phyloP scores from a whole-genome alignment of 2,113 vertebrate genomes.

The Chroicocephalus ridibundus region DNA sequence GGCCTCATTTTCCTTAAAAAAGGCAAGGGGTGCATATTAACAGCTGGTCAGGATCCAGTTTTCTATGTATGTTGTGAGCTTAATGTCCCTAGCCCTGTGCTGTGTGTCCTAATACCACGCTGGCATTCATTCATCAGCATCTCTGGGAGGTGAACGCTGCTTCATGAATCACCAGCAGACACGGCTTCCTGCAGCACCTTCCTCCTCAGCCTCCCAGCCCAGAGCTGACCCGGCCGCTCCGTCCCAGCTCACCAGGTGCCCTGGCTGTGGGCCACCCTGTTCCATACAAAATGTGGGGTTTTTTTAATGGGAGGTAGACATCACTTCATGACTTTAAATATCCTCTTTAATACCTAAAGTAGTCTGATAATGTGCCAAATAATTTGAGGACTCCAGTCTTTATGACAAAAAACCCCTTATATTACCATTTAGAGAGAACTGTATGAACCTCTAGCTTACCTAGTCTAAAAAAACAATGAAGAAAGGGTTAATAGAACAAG shows the following conservation, averaged over 20 bases:
- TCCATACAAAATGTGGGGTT: background rate
- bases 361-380: background rate
- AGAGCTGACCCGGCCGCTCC: background rate
- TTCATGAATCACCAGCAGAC: background rate
- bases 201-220: background rate
- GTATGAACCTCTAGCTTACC: background rate
- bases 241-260: background rate
- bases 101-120: background rate
- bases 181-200: background rate
- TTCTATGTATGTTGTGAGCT: accelerated
- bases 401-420: background rate
- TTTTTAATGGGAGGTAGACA: background rate
- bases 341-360: background rate
- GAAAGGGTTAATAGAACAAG: background rate
- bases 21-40: background rate
- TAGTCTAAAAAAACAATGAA: background rate
- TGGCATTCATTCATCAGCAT: background rate
- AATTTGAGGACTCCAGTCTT: background rate
- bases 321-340: background rate
- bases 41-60: background rate
- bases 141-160: background rate
- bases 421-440: background rate
- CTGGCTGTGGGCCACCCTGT: accelerated
- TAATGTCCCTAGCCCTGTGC: background rate
- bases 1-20: background rate